Percentiles rank a stretch among this genome's conserved stretches.
Conservation (phyloP, 2,797 vertebrate species). For the Champsocephalus esox region DNA sequence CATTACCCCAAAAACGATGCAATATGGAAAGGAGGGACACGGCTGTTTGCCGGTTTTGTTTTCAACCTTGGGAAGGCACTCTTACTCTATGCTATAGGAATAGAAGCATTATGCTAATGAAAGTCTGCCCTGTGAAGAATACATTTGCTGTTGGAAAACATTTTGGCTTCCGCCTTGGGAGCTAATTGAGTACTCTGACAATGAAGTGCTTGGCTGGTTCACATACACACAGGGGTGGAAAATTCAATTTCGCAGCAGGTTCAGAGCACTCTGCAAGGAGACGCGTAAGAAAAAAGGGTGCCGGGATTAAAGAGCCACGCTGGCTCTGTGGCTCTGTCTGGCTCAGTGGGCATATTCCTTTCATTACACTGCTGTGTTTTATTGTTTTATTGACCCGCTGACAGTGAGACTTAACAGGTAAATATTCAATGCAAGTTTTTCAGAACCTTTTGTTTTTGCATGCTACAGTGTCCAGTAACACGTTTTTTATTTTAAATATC, state of each 20-base stretch:
- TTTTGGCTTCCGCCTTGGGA: slow-evolving; percentile 83
- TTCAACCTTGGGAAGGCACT: slow-evolving; percentile 68
- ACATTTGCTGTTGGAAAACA: slow-evolving; percentile 83
- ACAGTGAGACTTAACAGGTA: slow-evolving; percentile 62
- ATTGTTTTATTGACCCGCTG: slow-evolving; percentile 78
- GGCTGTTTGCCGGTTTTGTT: slow-evolving; percentile 56
- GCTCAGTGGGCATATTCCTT: slow-evolving; percentile 75
- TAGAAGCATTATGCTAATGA: slow-evolving; percentile 79
- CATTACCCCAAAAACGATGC: slow-evolving; percentile 38
- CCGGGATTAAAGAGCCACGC: slow-evolving; percentile 77
- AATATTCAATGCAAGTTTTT: slow-evolving; percentile 43
- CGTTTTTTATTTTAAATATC: not conserved
- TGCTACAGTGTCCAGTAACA: not conserved
- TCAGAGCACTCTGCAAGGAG: slow-evolving; percentile 73
- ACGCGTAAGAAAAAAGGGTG: slow-evolving; percentile 64
- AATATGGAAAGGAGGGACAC: slow-evolving; percentile 50
- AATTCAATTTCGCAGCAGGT: slow-evolving; percentile 85
- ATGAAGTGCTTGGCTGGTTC: slow-evolving; percentile 81
- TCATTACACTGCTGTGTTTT: slow-evolving; percentile 63
- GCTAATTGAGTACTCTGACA: slow-evolving; percentile 84
- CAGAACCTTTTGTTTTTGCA: not conserved
- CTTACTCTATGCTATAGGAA: slow-evolving; percentile 63
- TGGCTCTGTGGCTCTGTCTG: slow-evolving; percentile 72
- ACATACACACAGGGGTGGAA: slow-evolving; percentile 79
- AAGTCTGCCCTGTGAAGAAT: slow-evolving; percentile 79